Base-by-base conservation (phyloP, 2,797 vertebrate genomes). In the Halcyon badia region DNA sequence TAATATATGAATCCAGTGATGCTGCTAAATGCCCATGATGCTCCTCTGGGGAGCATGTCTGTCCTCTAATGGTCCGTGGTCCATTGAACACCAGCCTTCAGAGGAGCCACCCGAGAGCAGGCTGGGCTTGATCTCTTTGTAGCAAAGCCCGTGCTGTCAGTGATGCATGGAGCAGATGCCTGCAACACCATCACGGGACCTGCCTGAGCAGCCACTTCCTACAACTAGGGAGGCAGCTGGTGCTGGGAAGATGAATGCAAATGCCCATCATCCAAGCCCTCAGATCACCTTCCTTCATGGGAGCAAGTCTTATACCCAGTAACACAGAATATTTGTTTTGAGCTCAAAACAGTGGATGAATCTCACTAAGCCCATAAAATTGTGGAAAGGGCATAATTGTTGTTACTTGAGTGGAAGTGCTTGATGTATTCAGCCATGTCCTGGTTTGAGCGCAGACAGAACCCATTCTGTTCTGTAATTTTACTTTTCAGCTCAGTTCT, bases 261-360 rank as follows among this genome's bases (percentile, higher is more conserved):
- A 31, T 60, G n/a, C 10, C 39, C 9, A 2, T 77, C 52, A 13
- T 26, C 31, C n/a, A 22, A 25, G 19, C 37, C 37, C 60, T 78
- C 1, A 2, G 10, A 6, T 77, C 37, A 8, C 28, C 6, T 25
- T 54, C 39, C 58, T 61, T 49, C 3, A 0, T 10, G 20, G 37
- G 18, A 71, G 20, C 25, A 51, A 39, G 35, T 35, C 69, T 17
- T 5, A 6, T 65, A 31, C 14, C 7, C 25, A 44, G 35, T 14
- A 61, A 57, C 3, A 5, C 6, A 5, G 8, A 22, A 26, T 26
- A 14, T 21, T 26, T 70, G 15, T 42, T 19, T 2, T 1, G n/a
- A 66, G 58, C 30, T 81, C 22, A 46, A 7, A 57, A 31, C 16
- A 71, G 41, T 9, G 52, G 41, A 7, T 39, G 57, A 35, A n/a